phyloP scores from a whole-genome alignment of 2,888 invertebrate species.

The Acanthoscelides obtectus region DNA sequence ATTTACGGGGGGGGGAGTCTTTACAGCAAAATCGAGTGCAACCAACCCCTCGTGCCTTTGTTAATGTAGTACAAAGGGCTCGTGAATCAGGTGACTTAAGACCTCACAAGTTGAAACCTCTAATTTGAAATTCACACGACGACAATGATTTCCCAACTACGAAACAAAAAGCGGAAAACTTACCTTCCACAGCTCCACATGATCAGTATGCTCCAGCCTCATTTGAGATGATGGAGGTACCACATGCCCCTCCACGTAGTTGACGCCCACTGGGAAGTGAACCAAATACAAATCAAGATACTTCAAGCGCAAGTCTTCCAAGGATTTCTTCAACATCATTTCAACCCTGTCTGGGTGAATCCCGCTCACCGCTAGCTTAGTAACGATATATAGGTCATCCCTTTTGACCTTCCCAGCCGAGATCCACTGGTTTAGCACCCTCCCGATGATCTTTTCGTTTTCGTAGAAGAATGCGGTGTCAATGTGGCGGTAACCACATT shows the following conservation, averaged over 20 bases:
- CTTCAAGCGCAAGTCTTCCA: constrained; percentile 28
- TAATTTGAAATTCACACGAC: no score
- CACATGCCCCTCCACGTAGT: constrained; percentile 12
- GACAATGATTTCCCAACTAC: no score
- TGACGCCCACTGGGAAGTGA: constrained; percentile 30
- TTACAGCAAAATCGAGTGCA: no score
- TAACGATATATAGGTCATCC: constrained; percentile 75
- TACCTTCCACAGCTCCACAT: constrained; percentile 13
- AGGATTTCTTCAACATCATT: constrained; percentile 26
- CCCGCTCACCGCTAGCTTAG: constrained; percentile 66
- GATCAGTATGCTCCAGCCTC: constrained; percentile 10
- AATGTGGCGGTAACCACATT: constrained; percentile 77
- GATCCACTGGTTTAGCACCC: constrained; percentile 67
- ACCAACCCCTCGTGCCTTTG: no score
- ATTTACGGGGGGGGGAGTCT: no score
- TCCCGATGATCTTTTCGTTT: constrained; percentile 73
- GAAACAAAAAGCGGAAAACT: no score
- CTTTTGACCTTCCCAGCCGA: constrained; percentile 53
- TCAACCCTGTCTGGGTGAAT: constrained; percentile 25
- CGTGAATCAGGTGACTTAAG: no score
- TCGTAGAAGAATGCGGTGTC: constrained; percentile 76
- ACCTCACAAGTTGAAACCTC: no score
- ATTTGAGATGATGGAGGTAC: constrained; percentile 9
- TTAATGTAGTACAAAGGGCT: no score
- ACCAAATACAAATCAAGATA: constrained; percentile 34